Evolutionary conservation across 2,113 vertebrate genomes (phyloP).

Genomic region (Corynorhinus townsendii): DNA sequence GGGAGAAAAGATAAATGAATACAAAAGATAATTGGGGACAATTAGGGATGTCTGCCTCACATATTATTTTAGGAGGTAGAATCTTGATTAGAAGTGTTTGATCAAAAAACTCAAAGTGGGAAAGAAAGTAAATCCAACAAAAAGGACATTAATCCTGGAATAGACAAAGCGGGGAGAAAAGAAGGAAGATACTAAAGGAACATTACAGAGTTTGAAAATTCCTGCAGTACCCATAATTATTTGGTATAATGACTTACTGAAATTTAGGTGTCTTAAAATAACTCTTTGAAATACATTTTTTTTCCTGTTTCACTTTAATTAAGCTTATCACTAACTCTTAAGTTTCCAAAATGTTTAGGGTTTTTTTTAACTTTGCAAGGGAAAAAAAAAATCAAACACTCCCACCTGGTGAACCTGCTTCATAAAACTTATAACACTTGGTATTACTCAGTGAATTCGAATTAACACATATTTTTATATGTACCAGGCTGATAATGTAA

Average conservation of each 20-base stretch:
- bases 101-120: constrained; percentile 16
- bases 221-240: constrained; percentile 10
- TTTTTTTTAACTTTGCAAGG: constrained; percentile 23
- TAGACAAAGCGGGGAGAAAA: not conserved
- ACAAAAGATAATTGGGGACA: not conserved
- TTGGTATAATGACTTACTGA: constrained; percentile 45
- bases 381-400: constrained; percentile 21
- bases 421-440: not conserved
- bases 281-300: constrained; percentile 30
- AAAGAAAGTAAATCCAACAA: constrained; percentile 1
- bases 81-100: not conserved
- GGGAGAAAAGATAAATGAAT: not conserved
- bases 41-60: not conserved
- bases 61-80: not conserved
- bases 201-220: constrained; percentile 43
- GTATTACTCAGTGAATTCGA: constrained; percentile 30
- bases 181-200: not conserved
- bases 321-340: constrained; percentile 41
- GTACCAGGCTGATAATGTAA: constrained; percentile 54
- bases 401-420: constrained; percentile 32
- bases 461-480: constrained; percentile 53
- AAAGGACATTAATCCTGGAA: not conserved
- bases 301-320: constrained; percentile 47
- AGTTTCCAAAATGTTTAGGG: constrained; percentile 44
- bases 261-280: constrained; percentile 52